Percentiles rank a stretch among this genome's conserved stretches.
phyloP scores from a whole-genome alignment of 2,113 vertebrate genomes.

The Chrysemys picta region DNA sequence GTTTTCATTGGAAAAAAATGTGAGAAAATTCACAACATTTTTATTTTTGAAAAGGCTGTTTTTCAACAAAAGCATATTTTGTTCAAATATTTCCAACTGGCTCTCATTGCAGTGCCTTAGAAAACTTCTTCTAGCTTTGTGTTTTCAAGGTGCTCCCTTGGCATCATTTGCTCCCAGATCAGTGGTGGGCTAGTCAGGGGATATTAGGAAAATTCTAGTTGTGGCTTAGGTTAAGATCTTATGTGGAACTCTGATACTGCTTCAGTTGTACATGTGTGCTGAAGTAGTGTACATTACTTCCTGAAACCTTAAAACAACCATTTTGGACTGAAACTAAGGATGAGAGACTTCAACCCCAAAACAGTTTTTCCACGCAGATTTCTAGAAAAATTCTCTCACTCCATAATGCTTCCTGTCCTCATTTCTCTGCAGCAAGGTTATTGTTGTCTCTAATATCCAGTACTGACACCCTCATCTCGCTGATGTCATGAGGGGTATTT shows the following conservation, averaged over 20 bases:
- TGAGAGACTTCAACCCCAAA: not conserved
- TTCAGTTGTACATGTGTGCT: not conserved
- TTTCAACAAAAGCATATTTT: not conserved
- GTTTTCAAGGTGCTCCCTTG: not conserved
- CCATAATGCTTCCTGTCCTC: not conserved
- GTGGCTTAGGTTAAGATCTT: not conserved
- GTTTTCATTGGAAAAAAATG: not conserved
- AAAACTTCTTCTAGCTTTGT: not conserved
- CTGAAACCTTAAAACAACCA: not conserved
- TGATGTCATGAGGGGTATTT: too few species aligned
- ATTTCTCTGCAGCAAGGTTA: not conserved
- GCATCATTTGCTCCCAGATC: not conserved
- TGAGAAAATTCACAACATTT: not conserved
- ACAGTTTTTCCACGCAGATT: not conserved
- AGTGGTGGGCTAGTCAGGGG: not conserved
- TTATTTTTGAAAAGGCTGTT: not conserved
- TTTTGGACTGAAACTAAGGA: not conserved
- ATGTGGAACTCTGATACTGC: not conserved
- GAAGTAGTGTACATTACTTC: not conserved
- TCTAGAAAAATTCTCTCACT: not conserved
- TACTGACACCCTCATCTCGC: not conserved
- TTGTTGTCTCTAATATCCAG: not conserved
- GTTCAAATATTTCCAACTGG: not conserved
- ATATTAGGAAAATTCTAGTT: not conserved
- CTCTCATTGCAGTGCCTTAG: not conserved